Evolutionary conservation across 2,113 vertebrate genomes (phyloP).

Genomic region (Castor canadensis): DNA sequence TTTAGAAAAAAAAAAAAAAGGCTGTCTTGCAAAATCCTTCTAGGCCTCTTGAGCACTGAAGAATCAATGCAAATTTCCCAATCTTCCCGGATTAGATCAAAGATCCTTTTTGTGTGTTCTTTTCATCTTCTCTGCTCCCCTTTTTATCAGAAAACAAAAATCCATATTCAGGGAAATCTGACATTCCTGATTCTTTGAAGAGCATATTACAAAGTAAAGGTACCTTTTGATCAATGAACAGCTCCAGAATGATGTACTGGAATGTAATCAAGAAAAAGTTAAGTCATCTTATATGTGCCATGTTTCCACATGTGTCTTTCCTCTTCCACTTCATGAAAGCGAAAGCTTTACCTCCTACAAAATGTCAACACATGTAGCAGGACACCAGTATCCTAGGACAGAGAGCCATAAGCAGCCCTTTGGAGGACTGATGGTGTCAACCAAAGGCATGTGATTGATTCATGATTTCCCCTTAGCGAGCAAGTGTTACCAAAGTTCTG

Average conservation of each 20-base stretch:
- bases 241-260: constrained; percentile 77
- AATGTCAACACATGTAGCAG: constrained; percentile 77
- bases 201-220: constrained; percentile 61
- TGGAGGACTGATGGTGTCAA: constrained; percentile 82
- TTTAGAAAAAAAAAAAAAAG: constrained; percentile 76
- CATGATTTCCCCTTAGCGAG: constrained; percentile 80
- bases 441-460: constrained; percentile 84
- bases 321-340: constrained; percentile 77
- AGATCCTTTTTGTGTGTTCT: constrained; percentile 75
- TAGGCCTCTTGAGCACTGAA: constrained; percentile 74
- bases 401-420: constrained; percentile 84
- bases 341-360: constrained; percentile 80
- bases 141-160: constrained; percentile 32
- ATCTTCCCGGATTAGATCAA: constrained; percentile 77
- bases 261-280: constrained; percentile 54
- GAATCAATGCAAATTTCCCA: constrained; percentile 82
- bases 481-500: constrained; percentile 87
- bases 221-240: constrained; percentile 58
- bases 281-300: constrained; percentile 76
- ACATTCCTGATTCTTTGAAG: constrained; percentile 76
- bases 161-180: constrained; percentile 76
- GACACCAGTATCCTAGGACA: constrained; percentile 81
- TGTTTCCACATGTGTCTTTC: constrained; percentile 73
- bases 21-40: constrained; percentile 78
- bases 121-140: constrained; percentile 75